Evolutionary conservation across 2,797 vertebrate genomes (phyloP), one percentile per base, ranked within the genome.

Genomic region (Acipenser transmontanus): DNA sequence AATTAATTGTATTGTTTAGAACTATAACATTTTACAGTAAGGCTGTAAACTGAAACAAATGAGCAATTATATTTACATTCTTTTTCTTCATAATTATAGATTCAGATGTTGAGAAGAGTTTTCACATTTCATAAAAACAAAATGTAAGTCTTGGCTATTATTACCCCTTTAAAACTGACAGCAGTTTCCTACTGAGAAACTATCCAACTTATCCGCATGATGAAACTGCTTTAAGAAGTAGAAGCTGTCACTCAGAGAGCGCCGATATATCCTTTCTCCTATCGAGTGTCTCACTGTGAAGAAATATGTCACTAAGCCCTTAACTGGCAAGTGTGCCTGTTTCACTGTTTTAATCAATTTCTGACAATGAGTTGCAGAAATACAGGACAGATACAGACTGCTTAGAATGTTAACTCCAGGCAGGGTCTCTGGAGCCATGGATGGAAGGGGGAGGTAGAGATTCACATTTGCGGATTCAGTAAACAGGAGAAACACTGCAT

Each of bases 301-400:
- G 52, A 59, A 54, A 59, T 70, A 56, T 50, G 52, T 64, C 49
- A 60, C 48, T n/a, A 57, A 67, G 61, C 65, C 61, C 54, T 63
- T 59, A 8, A 20, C 65, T 57, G 47, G 61, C 54, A 60, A 67
- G 52, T 51, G 56, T 60, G 59, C 47, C 65, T 60, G 11, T 67
- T 61, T 62, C 47, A 61, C 49, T 65, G 66, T 65, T 68, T 68
- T 68, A 71, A 71, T 71, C 70, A 68, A 65, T 65, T 59, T 64
- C 34, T 65, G 66, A 59, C 62, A 54, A 66, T 50, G 65, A 64
- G 59, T 8, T 62, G 20, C 61, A 10, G 59, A 63, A 47, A 34
- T 61, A 1, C 14, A 6, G 64, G 59, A 62, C 14, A 62, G 52
- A 68, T 50, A 17, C 10, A 6, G 52, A 73, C 67, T 73, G 74